Evolutionary conservation across 2,888 invertebrate genomes (phyloP).

Genomic region (Trissonchulus sp.): DNA sequence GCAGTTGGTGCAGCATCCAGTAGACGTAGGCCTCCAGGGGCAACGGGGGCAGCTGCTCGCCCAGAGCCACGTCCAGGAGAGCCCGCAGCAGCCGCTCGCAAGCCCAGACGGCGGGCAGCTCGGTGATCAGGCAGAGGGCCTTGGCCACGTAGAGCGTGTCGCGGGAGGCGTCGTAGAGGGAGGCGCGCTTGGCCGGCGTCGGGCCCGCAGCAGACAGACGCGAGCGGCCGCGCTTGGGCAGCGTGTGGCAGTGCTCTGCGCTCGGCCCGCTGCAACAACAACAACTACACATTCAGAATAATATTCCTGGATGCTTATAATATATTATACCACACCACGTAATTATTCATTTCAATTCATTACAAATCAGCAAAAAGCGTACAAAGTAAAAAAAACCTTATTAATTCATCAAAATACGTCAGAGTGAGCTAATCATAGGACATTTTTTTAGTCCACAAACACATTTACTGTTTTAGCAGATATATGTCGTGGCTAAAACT

Average conservation of each 20-base stretch:
- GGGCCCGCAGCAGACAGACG: not conserved
- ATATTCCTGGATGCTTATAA: no score
- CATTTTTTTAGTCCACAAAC: no score
- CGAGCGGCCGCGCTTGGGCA: constrained; percentile 41
- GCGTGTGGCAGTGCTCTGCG: constrained; percentile 46
- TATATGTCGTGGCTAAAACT: no score
- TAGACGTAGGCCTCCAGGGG: constrained; percentile 87
- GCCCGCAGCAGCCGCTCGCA: constrained; percentile 69
- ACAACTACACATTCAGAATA: no score
- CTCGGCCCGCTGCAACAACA: constrained; percentile 12
- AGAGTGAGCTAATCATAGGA: no score
- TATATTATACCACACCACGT: no score
- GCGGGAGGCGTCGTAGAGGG: constrained; percentile 76
- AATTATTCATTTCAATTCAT: no score
- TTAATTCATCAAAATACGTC: no score
- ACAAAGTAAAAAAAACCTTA: no score
- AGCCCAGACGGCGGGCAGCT: constrained; percentile 75
- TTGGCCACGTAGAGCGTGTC: constrained; percentile 92
- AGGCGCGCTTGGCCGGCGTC: constrained; percentile 40
- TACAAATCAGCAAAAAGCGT: no score
- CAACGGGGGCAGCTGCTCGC: constrained; percentile 46
- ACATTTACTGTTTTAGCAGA: no score
- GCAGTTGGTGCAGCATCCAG: constrained; percentile 77
- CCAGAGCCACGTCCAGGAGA: constrained; percentile 37
- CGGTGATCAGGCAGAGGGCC: constrained; percentile 84